A percentile compares a stretch with the other conserved stretches of the same genome.
phyloP scores from a whole-genome alignment of 2,113 vertebrate genomes.

The Charadrius vociferus region DNA sequence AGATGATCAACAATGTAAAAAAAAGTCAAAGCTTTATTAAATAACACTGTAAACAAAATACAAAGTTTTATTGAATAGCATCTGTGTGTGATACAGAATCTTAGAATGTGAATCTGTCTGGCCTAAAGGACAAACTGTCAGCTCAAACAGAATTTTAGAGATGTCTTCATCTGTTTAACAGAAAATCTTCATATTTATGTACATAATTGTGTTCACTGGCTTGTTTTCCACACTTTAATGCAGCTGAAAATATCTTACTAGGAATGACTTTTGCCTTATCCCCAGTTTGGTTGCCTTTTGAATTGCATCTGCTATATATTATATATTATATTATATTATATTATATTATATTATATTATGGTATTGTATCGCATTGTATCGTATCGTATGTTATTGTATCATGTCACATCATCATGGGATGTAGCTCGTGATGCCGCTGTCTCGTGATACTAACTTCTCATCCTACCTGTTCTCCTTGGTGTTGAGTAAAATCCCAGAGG shows the following conservation, averaged over 20 bases:
- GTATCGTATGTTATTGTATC: too few relatives aligned
- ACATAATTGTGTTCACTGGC: background rate
- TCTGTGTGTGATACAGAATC: background rate
- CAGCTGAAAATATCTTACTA: background rate
- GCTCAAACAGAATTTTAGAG: background rate
- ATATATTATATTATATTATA: background rate
- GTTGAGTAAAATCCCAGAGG: background rate
- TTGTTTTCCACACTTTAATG: background rate
- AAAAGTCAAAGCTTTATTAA: background rate
- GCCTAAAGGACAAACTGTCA: background rate
- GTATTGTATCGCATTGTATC: too few relatives aligned
- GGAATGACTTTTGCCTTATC: background rate
- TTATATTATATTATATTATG: too few relatives aligned
- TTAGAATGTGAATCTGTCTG: background rate
- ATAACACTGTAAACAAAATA: background rate
- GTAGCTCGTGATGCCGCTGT: background rate
- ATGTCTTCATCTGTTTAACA: background rate
- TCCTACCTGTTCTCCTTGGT: background rate
- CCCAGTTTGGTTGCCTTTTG: background rate
- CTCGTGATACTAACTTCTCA: background rate
- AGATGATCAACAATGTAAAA: background rate
- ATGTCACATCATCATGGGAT: background rate
- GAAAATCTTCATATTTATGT: background rate
- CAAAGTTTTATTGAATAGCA: background rate
- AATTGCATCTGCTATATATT: background rate